Evolutionary conservation across 2,797 vertebrate genomes (phyloP), one percentile per base, ranked within the genome.

Genomic region (Fringilla coelebs): DNA sequence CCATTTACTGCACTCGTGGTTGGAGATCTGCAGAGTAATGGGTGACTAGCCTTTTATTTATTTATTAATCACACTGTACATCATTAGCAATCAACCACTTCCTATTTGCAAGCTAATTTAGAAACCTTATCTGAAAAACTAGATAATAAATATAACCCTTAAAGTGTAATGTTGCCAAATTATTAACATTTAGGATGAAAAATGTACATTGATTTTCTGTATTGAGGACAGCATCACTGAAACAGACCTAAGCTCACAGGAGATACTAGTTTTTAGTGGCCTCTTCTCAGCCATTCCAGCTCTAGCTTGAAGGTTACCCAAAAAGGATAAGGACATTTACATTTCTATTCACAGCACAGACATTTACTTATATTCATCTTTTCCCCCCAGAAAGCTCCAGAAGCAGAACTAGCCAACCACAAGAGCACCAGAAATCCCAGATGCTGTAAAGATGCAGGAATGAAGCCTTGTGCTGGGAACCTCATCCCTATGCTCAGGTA

Each of bases 41-140:
- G 18, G 28, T 76, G 54, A 74, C 58, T 51, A 54, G 48, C 6
- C 46, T 46, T 79, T 80, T 66, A 79, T 87, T 77, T 78, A 89
- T 73, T 79, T 74, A 77, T 79, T 87, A 76, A 90, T 85, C 46
- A 92, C n/a, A 65, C 28, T 43, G 25, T 51, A 68, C 18, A 66
- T 29, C 15, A 36, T 40, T 58, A 54, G 49, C 32, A 61, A 73
- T 77, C 67, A 92, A 93, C 45, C 16, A 25, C 67, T 91, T 93
- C 75, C 73, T 82, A 81, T 38, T 26, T 62, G 43, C 13, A 73
- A 72, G 38, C n/a, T 49, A 49, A 66, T 76, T 91, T 60, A 84
- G 40, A 91, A 88, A 84, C 14, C 18, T 71, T n/a, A 48, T 25
- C 46, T 78, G 25, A 74, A 84, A 63, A 28, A 31, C 7, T 26